A percentile compares a stretch with the other conserved stretches of the same genome.
phyloP scores from a whole-genome alignment of 1,140 invertebrate genomes.

The Yoshiicerus persimilis region DNA sequence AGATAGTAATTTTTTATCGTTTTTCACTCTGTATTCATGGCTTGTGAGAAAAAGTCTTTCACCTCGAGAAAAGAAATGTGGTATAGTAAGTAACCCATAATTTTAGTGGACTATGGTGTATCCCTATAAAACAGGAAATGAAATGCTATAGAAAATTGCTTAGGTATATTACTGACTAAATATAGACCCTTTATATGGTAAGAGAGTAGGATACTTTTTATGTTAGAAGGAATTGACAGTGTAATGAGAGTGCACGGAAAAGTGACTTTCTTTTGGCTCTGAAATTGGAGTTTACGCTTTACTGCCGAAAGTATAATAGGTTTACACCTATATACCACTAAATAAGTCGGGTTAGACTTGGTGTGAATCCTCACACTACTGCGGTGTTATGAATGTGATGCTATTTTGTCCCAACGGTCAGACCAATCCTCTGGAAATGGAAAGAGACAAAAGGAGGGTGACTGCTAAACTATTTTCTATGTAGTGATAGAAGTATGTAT shows the following conservation, averaged over 20 bases:
- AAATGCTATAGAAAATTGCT: background rate
- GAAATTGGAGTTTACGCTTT: background rate
- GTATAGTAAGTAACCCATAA: background rate
- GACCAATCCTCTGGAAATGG: background rate
- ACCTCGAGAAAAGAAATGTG: background rate
- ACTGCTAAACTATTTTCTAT: conserved; percentile 1
- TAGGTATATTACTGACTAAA: background rate
- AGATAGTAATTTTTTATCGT: background rate
- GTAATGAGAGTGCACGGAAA: background rate
- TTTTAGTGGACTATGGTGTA: background rate
- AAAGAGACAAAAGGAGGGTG: background rate
- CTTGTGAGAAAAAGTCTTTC: background rate
- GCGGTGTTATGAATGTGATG: background rate
- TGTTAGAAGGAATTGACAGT: background rate
- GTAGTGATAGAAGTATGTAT: background rate
- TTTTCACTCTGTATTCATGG: background rate
- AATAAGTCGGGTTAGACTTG: background rate
- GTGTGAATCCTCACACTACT: background rate
- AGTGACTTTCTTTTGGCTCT: background rate
- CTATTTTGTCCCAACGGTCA: background rate
- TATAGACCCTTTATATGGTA: background rate
- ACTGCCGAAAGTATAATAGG: background rate
- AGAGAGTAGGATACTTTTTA: background rate
- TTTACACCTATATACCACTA: background rate
- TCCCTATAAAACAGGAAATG: background rate